Conservation (phyloP, 53 echinoderm and acorn worm genomes). For the Paelopatides confundens region DNA sequence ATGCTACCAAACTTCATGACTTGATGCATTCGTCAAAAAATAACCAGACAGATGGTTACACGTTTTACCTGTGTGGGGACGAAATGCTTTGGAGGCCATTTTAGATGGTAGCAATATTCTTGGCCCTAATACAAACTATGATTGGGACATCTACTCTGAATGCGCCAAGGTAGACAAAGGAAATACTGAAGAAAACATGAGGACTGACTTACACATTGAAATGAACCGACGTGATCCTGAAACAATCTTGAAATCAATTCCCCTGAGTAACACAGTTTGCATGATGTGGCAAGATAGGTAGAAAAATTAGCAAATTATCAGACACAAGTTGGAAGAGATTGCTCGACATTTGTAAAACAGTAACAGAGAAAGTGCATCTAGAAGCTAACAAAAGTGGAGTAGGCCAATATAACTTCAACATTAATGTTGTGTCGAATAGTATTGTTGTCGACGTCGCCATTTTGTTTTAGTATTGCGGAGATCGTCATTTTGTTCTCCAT, state of each 20-base stretch:
- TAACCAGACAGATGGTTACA: slow-evolving; percentile 20
- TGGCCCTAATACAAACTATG: slow-evolving; percentile 54
- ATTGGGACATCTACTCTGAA: slow-evolving; percentile 75
- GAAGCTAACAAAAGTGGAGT: neutral
- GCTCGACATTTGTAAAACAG: too few relatives aligned
- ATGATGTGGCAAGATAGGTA: slow-evolving; percentile 38
- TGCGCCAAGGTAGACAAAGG: slow-evolving; percentile 50
- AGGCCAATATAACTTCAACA: neutral
- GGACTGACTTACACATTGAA: neutral
- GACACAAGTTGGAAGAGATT: too few relatives aligned
- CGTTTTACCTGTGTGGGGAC: too few relatives aligned
- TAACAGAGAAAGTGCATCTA: neutral
- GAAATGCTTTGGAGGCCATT: too few relatives aligned
- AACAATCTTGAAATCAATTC: neutral
- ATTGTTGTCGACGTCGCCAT: too few relatives aligned
- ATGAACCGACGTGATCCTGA: neutral
- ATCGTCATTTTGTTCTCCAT: too few relatives aligned
- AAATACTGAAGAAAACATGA: neutral
- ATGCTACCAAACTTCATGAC: slow-evolving; percentile 34
- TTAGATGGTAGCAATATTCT: too few relatives aligned
- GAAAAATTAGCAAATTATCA: slow-evolving; percentile 49
- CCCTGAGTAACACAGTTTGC: neutral
- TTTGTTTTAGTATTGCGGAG: too few relatives aligned
- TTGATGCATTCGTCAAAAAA: neutral
- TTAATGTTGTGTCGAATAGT: too few relatives aligned